Base-by-base conservation (phyloP, 2,888 invertebrate genomes). In the Meghimatium bilineatum region DNA sequence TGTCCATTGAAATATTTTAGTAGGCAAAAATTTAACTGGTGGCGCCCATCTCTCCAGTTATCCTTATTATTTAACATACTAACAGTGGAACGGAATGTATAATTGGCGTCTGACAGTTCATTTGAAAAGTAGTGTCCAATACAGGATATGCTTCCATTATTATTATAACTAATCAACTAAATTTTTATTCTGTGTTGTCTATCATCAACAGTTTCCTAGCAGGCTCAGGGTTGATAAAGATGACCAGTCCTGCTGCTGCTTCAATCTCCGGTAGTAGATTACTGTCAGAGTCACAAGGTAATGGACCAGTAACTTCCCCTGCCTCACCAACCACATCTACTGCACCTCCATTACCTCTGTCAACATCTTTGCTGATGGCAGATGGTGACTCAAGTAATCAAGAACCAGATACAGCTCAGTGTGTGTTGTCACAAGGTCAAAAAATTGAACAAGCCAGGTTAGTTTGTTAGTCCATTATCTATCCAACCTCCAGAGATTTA, bases 191-290 rank as follows among this genome's bases (percentile, higher is more conserved):
- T 52, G 23, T 63, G 26, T 38, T 67, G 44, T 32, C 32, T 52
- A 32, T 34, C 34, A 20, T 34, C n/a, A 34, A 29, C 87, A 91
- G 90, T 82, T 91, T 91, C 81, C 85, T 91, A 80, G 87, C 89
- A n/a, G 86, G 86, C 56, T 85, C 87, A 38, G 90, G 90, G 49
- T 86, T 91, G 79, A 87, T 91, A 84, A 89, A 88, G 80, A 85
- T 87, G 69, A 74, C 81, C 3, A 84, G 32, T 52, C 74, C 88
- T 26, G 85, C 82, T 29, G 81, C 80, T 20, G 78, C 85, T 14
- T 34, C 81, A 38, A 52, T 67, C 69, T 49, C 69, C 49, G 60
- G 79, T 69, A 44, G 44, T 60, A 44, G 66, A 26, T 76, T 20
- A 0, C 63, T 80, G 23, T 67, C 49, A n/a, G 81, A 80, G 52